Evolutionary conservation across 2,888 invertebrate genomes (phyloP), one percentile per base, ranked within the genome.

Genomic region (Xylota segnis): DNA sequence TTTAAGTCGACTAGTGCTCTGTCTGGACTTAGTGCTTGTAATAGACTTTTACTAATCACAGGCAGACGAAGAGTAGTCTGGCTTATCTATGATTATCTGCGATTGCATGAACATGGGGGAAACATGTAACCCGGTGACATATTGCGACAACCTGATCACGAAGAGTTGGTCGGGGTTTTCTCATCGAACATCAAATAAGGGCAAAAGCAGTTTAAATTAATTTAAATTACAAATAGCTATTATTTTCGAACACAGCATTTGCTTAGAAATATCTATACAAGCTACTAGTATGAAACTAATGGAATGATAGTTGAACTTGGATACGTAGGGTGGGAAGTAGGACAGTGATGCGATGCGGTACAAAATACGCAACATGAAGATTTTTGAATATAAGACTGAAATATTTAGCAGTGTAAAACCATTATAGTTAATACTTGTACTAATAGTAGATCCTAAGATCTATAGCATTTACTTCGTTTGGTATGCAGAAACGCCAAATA

Each of bases 71-170:
- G 58, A 68, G 54, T 68, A 61, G 34, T 40, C 54, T 56, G 6
- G 18, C 63, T 70, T 78, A 83, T 83, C 83, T 83, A 59, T 63
- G 79, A 79, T 79, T 79, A 83, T 83, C 78, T 74, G 32, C 29
- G 70, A 74, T 78, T 78, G 74, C 63, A 10, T 34, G 63, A 65
- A 83, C 79, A 79, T 70, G 47, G 50, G n/a, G 9, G 47, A 14
- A 58, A 63, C 83, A 70, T 83, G 78, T 83, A 50, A 70, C 58
- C 66, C 47, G 50, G 54, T 79, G 83, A 79, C 74, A 79, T 79
- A 83, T 79, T 79, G 83, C 68, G 79, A 83, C 79, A 83, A 74
- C 50, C 63, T 40, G 37, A 52, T 70, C 83, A 83, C 83, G 79
- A 83, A 34, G 9, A 27, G 52, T 37, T 27, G 34, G 43, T 71